Evolutionary conservation across 1,140 invertebrate species (phyloP), one percentile per base, ranked within the genome.

Genomic region (Caerostris extrusa): DNA sequence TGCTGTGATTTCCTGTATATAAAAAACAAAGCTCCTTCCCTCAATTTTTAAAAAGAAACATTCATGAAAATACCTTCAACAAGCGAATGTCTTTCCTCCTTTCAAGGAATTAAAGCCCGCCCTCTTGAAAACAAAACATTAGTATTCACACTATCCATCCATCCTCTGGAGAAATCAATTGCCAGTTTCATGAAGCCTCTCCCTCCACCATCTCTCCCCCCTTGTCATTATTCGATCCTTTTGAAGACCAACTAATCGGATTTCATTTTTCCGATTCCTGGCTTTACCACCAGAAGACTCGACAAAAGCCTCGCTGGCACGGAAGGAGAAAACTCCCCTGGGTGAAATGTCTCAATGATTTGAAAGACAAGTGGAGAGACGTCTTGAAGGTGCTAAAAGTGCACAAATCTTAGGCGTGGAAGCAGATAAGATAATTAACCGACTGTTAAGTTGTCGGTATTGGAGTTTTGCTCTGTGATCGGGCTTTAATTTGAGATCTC

Each of bases 181-280:
- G 53, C 12, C 81, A 19, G 81, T 19, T 34, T 10, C 10, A 19
- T 10, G n/a, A 86, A 57, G 34, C 34, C 34, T 34, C 34, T 34
- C 34, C 34, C 34, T 34, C 17, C 83, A 64, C 53, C 34, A 12
- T 8, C 58, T 56, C 83, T 88, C 53, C 34, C 34, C 17, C 58
- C 14, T 60, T 88, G 86, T 64, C 86, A 61, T 88, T 88, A 88
- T 17, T 57, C 86, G 12, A 88, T 88, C 60, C 57, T 57, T 81
- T 88, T 88, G 86, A 88, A 88, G 86, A 61, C 7, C n/a, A 14
- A 50, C 60, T 88, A 88, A 88, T 88, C 57, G 86, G 86, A 64
- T 88, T 88, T 88, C 58, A 88, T 64, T 88, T 88, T 88, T 88
- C 58, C 19, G 5, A 83, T 56, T 56, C 81, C 17, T 57, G 34